Base-by-base conservation (phyloP, 2,888 invertebrate species). In the Strigamia maritima region DNA sequence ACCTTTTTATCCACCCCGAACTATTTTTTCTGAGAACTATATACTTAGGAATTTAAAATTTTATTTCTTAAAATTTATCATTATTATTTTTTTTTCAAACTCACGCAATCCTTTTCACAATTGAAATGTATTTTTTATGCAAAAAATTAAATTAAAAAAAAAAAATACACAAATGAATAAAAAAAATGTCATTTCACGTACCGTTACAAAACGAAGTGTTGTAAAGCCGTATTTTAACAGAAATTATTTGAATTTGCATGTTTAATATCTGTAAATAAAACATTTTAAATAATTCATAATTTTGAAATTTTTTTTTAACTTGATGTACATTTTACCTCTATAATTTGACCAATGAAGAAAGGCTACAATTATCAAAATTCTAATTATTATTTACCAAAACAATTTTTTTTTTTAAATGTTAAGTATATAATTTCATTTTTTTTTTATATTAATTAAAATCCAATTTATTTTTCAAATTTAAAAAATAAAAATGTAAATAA, bases 191-290 rank as follows among this genome's bases (percentile, higher is more conserved):
- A 54, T 54, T 54, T 7, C 1, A 54, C 54, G 19, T 54, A 22
- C 70, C 70, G 12, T 28, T 14, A 28, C 14, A 28, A 70, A 28
- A 26, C 24, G 70, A 70, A 70, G 12, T 70, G 70, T 26, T 28
- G 26, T 28, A 70, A 70, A 70, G 70, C 28, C 70, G 70, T 70
- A 28, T 70, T 26, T 28, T 14, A 14, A 70, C 1, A 70, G 16
- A 70, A 28, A 28, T 70, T 70, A 70, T 70, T 70, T 26, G 70
- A 70, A 70, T 70, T 70, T 70, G 70, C 70, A 26, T 70, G 70
- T 70, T 10, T 26, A 70, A 70, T 26, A 12, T 70, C 70, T 14
- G 70, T 10, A 70, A 70, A 70, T 70, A 28, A 26, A 70, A 70
- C 70, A 14, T 3, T 28, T 70, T 70, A 70, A 54, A 70, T 70